These are phyloP conservation scores for Tiaroga cobitis DNA, from an alignment of 2,797 vertebrate genomes.

Conservation along the genomic window DNA sequence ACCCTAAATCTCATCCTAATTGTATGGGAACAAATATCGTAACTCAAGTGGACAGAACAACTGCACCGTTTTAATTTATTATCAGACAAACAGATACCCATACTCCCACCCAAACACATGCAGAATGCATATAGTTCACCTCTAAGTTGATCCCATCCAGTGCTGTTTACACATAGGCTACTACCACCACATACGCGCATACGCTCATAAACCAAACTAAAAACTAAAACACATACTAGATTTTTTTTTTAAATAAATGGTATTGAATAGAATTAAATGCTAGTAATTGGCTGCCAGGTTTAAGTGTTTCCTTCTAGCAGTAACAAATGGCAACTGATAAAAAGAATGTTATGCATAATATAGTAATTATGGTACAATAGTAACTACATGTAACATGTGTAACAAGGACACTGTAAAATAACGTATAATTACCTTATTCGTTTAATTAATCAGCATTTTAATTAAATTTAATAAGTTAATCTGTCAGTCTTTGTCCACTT, in stretches of 20 bases:
- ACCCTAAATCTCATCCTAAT: background rate
- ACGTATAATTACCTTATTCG: background rate
- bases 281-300: no score
- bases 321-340: background rate
- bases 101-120: slow-evolving; percentile 14
- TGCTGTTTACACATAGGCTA: background rate
- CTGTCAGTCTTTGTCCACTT: background rate
- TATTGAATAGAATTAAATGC: background rate
- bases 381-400: background rate
- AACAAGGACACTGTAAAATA: background rate
- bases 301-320: no score
- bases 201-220: background rate
- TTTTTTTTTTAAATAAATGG: background rate
- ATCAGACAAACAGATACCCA: slow-evolving; percentile 47
- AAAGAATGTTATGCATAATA: background rate
- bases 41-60: slow-evolving; percentile 5
- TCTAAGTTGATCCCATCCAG: background rate
- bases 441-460: background rate
- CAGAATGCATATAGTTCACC: slow-evolving; percentile 1
- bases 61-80: slow-evolving; percentile 39
- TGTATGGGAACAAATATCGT: slow-evolving; percentile 33
- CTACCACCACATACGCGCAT: background rate
- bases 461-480: background rate
- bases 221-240: background rate
- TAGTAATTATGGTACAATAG: background rate